A percentile compares a stretch with the other conserved stretches of the same genome.
phyloP scores from a whole-genome alignment of 2,113 vertebrate species.

The Alouatta palliata region DNA sequence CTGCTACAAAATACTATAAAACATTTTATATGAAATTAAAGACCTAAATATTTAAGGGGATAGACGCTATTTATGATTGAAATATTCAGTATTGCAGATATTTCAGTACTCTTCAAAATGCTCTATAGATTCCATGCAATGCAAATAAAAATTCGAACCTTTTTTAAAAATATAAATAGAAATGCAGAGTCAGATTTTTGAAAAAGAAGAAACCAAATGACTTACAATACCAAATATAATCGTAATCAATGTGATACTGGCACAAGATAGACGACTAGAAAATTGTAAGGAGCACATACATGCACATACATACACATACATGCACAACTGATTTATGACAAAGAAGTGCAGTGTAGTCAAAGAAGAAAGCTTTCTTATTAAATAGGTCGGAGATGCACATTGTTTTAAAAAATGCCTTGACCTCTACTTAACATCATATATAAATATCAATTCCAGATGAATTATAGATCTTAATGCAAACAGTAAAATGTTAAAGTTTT shows the following conservation, averaged over 20 bases:
- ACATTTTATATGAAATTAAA: neutral
- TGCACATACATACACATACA: neutral
- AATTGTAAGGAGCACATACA: neutral
- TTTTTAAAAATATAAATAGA: neutral
- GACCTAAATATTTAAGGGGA: neutral
- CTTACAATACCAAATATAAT: neutral
- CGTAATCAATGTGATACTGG: neutral
- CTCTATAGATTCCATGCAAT: neutral
- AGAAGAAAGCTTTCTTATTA: neutral
- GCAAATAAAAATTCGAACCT: neutral
- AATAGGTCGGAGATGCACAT: neutral
- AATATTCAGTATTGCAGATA: neutral
- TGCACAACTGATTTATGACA: neutral
- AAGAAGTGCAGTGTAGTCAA: neutral
- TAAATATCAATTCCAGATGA: neutral
- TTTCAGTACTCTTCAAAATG: neutral
- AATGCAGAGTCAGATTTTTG: neutral
- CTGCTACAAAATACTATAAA: neutral
- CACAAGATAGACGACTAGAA: neutral
- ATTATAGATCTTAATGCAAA: neutral
- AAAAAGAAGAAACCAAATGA: neutral
- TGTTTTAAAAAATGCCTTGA: neutral
- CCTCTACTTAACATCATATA: neutral
- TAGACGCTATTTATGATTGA: neutral
- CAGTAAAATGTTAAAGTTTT: slow-evolving; percentile 9